Conservation (phyloP, 2,113 vertebrate genomes). For the Cariama cristata region DNA sequence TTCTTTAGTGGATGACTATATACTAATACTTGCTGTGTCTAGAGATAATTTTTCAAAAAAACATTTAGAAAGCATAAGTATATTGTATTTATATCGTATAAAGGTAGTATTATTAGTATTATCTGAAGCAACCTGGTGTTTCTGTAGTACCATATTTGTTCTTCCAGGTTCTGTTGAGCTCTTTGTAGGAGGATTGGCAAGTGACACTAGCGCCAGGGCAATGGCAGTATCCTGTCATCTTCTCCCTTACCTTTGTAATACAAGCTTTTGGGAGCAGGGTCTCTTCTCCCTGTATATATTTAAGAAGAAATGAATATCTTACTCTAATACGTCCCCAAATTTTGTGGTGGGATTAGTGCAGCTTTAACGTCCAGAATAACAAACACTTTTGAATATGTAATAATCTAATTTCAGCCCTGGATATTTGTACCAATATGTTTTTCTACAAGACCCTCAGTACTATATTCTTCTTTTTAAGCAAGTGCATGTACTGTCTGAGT, state of each 20-base stretch:
- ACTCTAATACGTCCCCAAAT: not conserved
- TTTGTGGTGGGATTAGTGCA: not conserved
- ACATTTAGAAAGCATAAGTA: not conserved
- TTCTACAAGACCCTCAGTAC: not conserved
- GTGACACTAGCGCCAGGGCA: not conserved
- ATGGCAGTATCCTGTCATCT: not conserved
- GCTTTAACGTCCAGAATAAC: not conserved
- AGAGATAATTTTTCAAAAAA: not conserved
- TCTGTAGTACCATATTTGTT: not conserved
- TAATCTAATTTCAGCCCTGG: not conserved
- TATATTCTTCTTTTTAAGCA: not conserved
- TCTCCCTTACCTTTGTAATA: not conserved
- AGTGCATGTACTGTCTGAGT: not conserved
- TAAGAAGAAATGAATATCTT: not conserved
- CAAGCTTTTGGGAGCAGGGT: not conserved
- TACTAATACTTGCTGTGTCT: not conserved
- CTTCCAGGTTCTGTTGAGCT: not conserved
- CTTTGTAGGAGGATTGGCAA: not conserved
- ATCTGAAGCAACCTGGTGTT: not conserved
- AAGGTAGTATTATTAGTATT: not conserved
- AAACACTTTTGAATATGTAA: not conserved
- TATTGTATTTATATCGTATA: not conserved
- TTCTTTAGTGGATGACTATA: not conserved
- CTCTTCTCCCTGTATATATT: not conserved
- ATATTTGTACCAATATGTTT: not conserved